These are phyloP conservation scores for Parnassius mnemosyne DNA, from an alignment of 2,888 invertebrate species.

Conservation along the genomic window DNA sequence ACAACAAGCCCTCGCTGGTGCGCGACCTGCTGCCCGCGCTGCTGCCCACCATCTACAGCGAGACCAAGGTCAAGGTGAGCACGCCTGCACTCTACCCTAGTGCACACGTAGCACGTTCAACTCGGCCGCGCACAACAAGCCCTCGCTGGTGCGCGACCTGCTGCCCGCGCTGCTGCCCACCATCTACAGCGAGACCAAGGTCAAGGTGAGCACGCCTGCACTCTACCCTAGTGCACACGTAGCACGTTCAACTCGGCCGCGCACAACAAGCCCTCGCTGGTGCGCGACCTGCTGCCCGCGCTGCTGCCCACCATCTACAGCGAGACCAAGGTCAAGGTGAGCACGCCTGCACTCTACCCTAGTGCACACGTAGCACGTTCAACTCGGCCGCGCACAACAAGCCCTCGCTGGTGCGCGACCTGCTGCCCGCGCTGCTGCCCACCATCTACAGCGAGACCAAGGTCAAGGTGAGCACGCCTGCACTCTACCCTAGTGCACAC, in stretches of 20 bases:
- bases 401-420: slow-evolving; percentile 95
- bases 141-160: slow-evolving; percentile 94
- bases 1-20: slow-evolving; percentile 98
- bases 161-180: slow-evolving; percentile 93
- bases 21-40: slow-evolving; percentile 93
- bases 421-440: slow-evolving; percentile 92
- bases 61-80: slow-evolving; percentile 95
- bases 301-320: slow-evolving; percentile 96
- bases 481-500: no score
- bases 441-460: slow-evolving; percentile 97
- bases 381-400: slow-evolving; percentile 99
- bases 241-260: slow-evolving; percentile 98
- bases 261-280: slow-evolving; percentile 98
- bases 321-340: slow-evolving; percentile 97
- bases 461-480: slow-evolving; percentile 85
- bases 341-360: not conserved
- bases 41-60: slow-evolving; percentile 95
- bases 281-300: slow-evolving; percentile 92
- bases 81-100: no score
- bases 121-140: slow-evolving; percentile 99
- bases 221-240: no score
- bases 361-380: slow-evolving; percentile 81
- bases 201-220: slow-evolving; percentile 83
- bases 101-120: slow-evolving; percentile 84
- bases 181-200: slow-evolving; percentile 97